Base-by-base conservation (phyloP, 2,888 invertebrate species). In the Embidobia sp. region DNA sequence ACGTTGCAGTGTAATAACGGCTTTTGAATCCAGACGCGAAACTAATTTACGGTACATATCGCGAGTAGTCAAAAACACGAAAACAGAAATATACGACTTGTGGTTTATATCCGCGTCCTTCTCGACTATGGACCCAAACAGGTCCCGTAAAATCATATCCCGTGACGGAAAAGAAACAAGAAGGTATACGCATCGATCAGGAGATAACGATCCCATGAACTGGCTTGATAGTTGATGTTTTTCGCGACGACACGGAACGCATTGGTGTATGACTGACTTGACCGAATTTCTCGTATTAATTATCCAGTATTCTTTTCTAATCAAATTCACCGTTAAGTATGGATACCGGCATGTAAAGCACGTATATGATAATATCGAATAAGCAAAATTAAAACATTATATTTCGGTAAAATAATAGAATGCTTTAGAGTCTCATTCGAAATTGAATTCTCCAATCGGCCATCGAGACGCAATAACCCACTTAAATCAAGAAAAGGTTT, bases 361-460 rank as follows among this genome's bases (percentile, higher is more conserved):
- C 3, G 2, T 2, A 44, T n/a, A 11, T 44, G 22, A 22, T 7
- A 22, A 2, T 44, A 3, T 3, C 19, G 10, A 3, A 27, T 27
- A 6, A 46, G 26, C 19, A 16, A 3, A 0, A 11, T 7, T 2
- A 27, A 7, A 1, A 27, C 10, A 1, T 46, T 6, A 15, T 7
- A 7, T 0, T 10, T 7, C 1, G 29, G 29, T n/a, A 49, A 11
- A 49, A 29, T 49, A 1, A 49, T 31, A 3, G 48, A 18, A 6
- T 49, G 48, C 16, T 49, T 49, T 31, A 16, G 29, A n/a, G n/a
- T n/a, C n/a, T n/a, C n/a, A 29, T 31, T 15, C 3, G n/a, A 3
- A 2, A 8, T 0, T 1, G 48, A 49, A 31, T 26, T 44, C 11
- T 22, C 15, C 11, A 44, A 13, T 11, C 44, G 13, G 0, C 44